Evolutionary conservation across 2,113 vertebrate species (phyloP).

Genomic region (Motacilla tschutschensis): DNA sequence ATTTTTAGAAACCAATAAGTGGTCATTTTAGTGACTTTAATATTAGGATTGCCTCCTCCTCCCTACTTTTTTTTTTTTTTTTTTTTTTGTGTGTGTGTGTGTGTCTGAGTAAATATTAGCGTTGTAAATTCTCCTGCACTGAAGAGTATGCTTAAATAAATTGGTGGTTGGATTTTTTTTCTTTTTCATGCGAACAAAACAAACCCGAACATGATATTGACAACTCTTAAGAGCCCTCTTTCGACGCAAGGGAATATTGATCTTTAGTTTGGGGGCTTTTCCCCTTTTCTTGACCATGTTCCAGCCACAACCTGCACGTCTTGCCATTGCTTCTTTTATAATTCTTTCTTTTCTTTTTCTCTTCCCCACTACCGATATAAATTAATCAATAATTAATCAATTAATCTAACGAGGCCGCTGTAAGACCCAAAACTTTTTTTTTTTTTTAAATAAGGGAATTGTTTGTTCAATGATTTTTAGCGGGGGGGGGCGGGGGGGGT

Average conservation of each 20-base stretch:
- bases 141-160: neutral
- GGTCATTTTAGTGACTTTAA: neutral
- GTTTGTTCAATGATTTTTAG: neutral
- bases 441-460: neutral
- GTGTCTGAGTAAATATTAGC: neutral
- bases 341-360: neutral
- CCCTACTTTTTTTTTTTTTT: no score
- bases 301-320: neutral
- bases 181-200: neutral
- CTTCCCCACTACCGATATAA: neutral
- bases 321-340: neutral
- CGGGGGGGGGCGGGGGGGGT: fast-evolving
- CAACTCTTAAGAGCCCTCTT: slow-evolving; percentile 43
- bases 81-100: neutral
- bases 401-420: neutral
- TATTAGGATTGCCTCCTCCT: neutral
- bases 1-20: slow-evolving; percentile 5
- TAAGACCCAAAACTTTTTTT: neutral
- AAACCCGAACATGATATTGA: slow-evolving; percentile 1
- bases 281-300: neutral
- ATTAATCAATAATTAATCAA: neutral
- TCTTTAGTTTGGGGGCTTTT: neutral
- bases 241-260: neutral
- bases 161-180: neutral
- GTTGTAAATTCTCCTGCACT: neutral